Evolutionary conservation across 2,113 vertebrate species (phyloP), one percentile per base, ranked within the genome.

Genomic region (Nothocercus nigrocapillus): DNA sequence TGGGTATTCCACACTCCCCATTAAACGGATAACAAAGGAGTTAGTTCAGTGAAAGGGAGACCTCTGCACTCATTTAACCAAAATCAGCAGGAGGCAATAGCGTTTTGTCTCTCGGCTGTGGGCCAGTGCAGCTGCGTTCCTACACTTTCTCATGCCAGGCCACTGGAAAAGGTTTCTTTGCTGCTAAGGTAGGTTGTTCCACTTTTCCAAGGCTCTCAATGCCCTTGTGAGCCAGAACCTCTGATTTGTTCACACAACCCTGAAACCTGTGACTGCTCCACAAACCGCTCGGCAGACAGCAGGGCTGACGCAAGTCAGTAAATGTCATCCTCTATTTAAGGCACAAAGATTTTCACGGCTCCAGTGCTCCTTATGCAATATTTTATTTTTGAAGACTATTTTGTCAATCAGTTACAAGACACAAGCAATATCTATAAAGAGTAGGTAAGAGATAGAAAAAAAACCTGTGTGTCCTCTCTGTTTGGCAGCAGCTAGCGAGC

Each of bases 381-480:
- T 30, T 97, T 95, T 85, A 93, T 93, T 97, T 84, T 82, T 75
- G 81, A 79, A 74, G 56, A 56, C 42, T 79, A 42, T 68, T 79
- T 63, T 82, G 45, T 63, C 93, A 62, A 95, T 70, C 1, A 3
- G 61, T 49, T 88, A 67, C 90, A 85, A 88, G 90, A 77, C 47
- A 70, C 22, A 85, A 82, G 68, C 2, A 0, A 51, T 91, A 88
- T 80, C 73, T 88, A 54, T 38, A 16, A 74, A 77, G 73, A 51
- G 38, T 19, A 86, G 19, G 13, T 93, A 93, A 70, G 4, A 82
- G 45, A 5, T 4, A 72, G 77, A 90, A 61, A 53, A 68, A 40
- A 53, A 68, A 40, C 25, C 30, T 67, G 18, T 44, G 30, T 82
- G 93, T 83, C 64, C 49, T 85, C 66, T 58, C 59, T 44, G 49